Evolutionary conservation across 2,888 invertebrate genomes (phyloP).

Genomic region (Melieria omissa): DNA sequence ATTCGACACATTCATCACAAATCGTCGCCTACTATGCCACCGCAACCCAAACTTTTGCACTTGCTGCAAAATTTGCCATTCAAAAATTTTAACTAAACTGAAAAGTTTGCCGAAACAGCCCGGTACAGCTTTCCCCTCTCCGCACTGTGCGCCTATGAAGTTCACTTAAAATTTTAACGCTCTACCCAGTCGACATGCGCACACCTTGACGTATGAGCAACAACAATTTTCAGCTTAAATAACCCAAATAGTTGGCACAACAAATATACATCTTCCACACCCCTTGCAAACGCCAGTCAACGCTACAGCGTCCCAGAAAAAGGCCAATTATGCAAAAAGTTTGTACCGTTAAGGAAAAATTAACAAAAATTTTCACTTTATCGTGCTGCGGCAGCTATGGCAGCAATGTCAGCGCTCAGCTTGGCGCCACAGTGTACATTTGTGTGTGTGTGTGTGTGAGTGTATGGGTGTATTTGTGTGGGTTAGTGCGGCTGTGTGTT

Average conservation of each 20-base stretch:
- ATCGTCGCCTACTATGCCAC: no score
- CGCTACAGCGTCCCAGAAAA: conserved; percentile 11
- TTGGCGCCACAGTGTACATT: conserved; percentile 2
- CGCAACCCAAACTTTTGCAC: no score
- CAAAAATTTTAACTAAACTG: no score
- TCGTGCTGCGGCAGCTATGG: conserved; percentile 51
- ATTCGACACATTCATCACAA: no score
- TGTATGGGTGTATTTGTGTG: neutral
- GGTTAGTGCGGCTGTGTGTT: conserved; percentile 2
- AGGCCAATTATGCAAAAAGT: conserved; percentile 29
- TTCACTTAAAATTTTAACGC: no score
- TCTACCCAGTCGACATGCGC: no score
- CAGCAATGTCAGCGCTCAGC: neutral
- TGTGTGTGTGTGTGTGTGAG: conserved; percentile 6
- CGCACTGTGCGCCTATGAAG: no score
- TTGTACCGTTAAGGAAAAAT: conserved; percentile 48
- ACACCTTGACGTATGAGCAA: conserved; percentile 23
- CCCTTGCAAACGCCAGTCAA: neutral
- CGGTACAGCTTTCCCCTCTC: no score
- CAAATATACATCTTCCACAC: neutral
- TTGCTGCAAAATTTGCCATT: no score
- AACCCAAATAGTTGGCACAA: conserved; percentile 12
- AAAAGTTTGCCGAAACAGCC: no score
- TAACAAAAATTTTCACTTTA: conserved; percentile 62
- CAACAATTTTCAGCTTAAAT: conserved; percentile 17